Evolutionary conservation across 2,797 vertebrate species (phyloP), one percentile per base, ranked within the genome.

Genomic region (Euthynnus affinis): DNA sequence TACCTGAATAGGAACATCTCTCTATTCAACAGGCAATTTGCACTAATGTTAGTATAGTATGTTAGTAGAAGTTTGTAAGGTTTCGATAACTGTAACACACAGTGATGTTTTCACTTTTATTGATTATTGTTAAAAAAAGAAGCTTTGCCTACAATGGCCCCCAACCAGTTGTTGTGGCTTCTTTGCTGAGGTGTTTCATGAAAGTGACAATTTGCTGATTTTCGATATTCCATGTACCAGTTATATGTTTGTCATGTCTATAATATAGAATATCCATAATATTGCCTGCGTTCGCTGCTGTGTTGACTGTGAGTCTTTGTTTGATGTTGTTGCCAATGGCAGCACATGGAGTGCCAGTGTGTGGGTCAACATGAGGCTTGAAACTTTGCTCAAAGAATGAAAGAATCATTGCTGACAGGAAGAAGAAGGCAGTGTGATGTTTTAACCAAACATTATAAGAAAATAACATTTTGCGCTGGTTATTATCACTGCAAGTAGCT

Each of bases 1-100:
- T 32, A 17, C 0, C 17, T 14, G 6, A 29, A 4, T 2, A 8
- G 20, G 20, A 44, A 4, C 25, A 15, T 44, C 6, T 44, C 42
- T 17, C 42, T 48, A 48, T 48, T 48, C 17, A 48, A 17, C 6
- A 17, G 15, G 56, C 2, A 5, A 52, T 34, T 44, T 57, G 58
- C 4, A 15, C 37, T 60, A 46, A 40, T 2, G 1, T 48, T 22
- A 32, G 0, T 81, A 86, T n/a, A n/a, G n/a, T n/a, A n/a, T n/a
- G n/a, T 81, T 53, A 46, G 83, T 87, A 87, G 70, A 59, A 25
- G 0, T 53, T 0, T 52, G 7, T 34, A 9, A 46, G 18, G 29
- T 6, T 53, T 9, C 34, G 37, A 34, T 23, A 9, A 4, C 18
- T n/a, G 2, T 32, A 49, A 64, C 15, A 13, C 6, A 4, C 17